These are phyloP conservation scores for Tetrapedia diversipes DNA, from an alignment of 2,888 invertebrate genomes.

Conservation along the genomic window DNA sequence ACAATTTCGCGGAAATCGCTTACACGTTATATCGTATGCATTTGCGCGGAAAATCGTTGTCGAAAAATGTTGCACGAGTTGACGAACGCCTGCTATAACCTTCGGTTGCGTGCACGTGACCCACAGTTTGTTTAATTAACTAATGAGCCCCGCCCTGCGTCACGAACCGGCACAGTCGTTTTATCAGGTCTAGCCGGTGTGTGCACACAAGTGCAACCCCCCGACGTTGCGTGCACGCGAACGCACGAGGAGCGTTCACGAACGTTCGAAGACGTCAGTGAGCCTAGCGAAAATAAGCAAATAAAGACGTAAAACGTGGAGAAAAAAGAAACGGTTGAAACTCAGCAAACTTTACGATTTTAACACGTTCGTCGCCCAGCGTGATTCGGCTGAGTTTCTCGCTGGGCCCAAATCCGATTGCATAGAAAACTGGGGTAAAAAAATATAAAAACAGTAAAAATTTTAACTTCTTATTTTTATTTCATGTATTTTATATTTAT, in stretches of 20 bases:
- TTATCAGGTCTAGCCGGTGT: constrained; percentile 40
- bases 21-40: not conserved
- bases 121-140: constrained; percentile 73
- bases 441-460: too few species aligned
- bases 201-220: constrained; percentile 51
- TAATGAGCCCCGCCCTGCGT: constrained; percentile 72
- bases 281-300: not conserved
- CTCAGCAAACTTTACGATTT: too few species aligned
- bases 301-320: not conserved
- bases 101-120: constrained; percentile 62
- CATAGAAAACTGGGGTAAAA: too few species aligned
- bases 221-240: constrained; percentile 42
- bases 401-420: too few species aligned
- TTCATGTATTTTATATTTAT: too few species aligned
- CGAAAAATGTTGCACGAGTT: constrained; percentile 2
- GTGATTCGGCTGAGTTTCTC: too few species aligned
- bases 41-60: constrained; percentile 9
- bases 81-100: constrained; percentile 35
- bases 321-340: not conserved
- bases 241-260: constrained; percentile 22
- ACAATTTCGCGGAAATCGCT: not conserved
- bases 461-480: too few species aligned
- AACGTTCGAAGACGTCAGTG: constrained; percentile 14
- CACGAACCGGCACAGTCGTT: constrained; percentile 54
- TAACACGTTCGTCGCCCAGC: too few species aligned